A percentile compares a stretch with the other conserved stretches of the same genome.
These are phyloP conservation scores for Nebria ingens DNA, from an alignment of 1,140 invertebrate genomes.

Conservation along the genomic window DNA sequence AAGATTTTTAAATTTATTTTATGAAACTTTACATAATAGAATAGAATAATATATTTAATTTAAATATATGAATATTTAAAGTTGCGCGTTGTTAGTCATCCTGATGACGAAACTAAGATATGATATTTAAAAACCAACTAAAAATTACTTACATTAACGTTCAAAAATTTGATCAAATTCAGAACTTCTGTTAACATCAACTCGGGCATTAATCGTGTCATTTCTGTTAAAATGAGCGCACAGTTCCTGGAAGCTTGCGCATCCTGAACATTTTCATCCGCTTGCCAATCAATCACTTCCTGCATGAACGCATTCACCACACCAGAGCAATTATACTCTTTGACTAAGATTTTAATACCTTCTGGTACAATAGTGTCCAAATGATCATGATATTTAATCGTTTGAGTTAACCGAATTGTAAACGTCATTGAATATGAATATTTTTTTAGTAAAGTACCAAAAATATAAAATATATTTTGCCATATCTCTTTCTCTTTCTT, in stretches of 20 bases:
- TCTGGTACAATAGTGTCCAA: conserved; percentile 34
- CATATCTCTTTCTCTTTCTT: conserved; percentile 50
- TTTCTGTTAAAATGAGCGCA: neutral
- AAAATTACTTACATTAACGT: neutral
- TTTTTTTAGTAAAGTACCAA: conserved; percentile 68
- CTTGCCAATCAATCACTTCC: neutral
- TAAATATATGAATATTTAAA: too few species aligned
- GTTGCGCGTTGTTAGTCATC: too few species aligned
- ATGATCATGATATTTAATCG: neutral
- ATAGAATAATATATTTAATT: too few species aligned
- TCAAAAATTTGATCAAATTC: neutral
- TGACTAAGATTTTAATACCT: conserved; percentile 17
- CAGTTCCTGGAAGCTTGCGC: neutral
- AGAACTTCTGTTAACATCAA: neutral
- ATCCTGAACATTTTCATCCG: neutral
- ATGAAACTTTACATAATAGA: too few species aligned
- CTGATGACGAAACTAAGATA: too few species aligned
- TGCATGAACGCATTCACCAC: neutral
- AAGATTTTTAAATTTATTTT: too few species aligned
- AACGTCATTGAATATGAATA: conserved; percentile 65
- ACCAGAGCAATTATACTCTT: neutral
- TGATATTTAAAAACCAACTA: too few species aligned
- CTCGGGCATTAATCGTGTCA: neutral
- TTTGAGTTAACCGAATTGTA: conserved; percentile 46
- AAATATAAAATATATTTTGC: conserved; percentile 62